These are phyloP conservation scores for Leptarthrus brevirostris DNA, from an alignment of 2,888 invertebrate genomes.

Conservation along the genomic window DNA sequence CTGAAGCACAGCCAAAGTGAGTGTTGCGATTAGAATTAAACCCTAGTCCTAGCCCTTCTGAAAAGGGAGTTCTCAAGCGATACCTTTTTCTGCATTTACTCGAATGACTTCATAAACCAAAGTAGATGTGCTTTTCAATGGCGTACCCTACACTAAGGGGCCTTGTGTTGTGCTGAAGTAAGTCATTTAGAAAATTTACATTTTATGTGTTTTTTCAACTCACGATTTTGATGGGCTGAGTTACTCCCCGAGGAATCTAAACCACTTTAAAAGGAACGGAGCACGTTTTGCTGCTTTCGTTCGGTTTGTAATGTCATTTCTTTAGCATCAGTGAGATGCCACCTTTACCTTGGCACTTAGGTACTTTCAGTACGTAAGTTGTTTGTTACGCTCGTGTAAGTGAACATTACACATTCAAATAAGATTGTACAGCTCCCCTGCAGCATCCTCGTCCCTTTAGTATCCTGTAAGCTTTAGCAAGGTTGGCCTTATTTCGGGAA, in stretches of 20 bases:
- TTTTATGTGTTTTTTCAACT: constrained; percentile 48
- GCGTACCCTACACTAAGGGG: constrained; percentile 29
- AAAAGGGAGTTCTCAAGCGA: neutral
- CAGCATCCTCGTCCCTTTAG: neutral
- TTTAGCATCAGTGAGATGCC: constrained; percentile 25
- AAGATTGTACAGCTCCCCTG: constrained; percentile 21
- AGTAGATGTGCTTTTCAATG: constrained; percentile 45
- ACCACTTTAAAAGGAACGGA: constrained; percentile 41
- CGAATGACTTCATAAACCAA: constrained; percentile 49
- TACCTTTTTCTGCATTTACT: constrained; percentile 36
- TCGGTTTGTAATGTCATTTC: constrained; percentile 17
- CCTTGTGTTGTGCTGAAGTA: constrained; percentile 45
- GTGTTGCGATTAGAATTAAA: constrained; percentile 41
- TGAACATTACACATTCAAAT: constrained; percentile 40
- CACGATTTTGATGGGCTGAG: constrained; percentile 45
- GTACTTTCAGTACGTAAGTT: constrained; percentile 29
- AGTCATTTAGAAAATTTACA: constrained; percentile 50
- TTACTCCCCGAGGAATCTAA: constrained; percentile 47
- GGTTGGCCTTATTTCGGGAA: neutral
- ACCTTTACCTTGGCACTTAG: constrained; percentile 43
- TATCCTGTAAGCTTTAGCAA: neutral
- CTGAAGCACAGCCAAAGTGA: constrained; percentile 12
- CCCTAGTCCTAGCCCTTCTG: neutral
- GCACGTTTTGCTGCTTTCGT: constrained; percentile 24
- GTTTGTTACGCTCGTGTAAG: constrained; percentile 31